These are phyloP conservation scores for Forbesichthys agassizii DNA, from an alignment of 2,113 vertebrate species.

Conservation along the genomic window DNA sequence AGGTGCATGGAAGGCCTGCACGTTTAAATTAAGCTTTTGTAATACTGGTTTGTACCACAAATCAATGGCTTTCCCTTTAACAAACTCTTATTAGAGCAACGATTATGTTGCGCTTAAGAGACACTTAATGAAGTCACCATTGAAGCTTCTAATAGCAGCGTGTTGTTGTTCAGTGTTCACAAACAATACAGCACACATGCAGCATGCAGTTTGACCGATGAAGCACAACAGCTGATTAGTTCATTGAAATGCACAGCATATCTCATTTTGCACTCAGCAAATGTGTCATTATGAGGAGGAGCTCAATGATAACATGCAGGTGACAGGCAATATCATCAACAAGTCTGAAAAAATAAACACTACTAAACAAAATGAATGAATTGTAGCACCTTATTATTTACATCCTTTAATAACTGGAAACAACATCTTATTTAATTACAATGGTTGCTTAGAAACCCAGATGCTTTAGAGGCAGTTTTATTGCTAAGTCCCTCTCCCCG, in stretches of 20 bases:
- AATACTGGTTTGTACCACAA: too few relatives aligned
- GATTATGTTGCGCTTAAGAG: too few relatives aligned
- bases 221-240: neutral
- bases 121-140: too few relatives aligned
- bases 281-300: slow-evolving; percentile 10
- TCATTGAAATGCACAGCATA: slow-evolving; percentile 16
- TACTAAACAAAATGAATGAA: neutral
- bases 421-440: slow-evolving; percentile 48
- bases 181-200: too few relatives aligned
- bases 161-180: too few relatives aligned
- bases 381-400: slow-evolving; percentile 18
- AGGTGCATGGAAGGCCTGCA: too few relatives aligned
- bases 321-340: neutral
- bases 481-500: too few relatives aligned
- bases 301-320: neutral
- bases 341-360: slow-evolving; percentile 18
- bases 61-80: too few relatives aligned
- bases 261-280: slow-evolving; percentile 1
- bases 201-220: neutral
- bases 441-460: slow-evolving; percentile 62
- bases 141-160: too few relatives aligned
- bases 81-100: too few relatives aligned
- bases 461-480: too few relatives aligned
- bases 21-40: too few relatives aligned
- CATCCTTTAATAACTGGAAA: slow-evolving; percentile 35